Percentiles rank a stretch among this genome's conserved stretches.
phyloP scores from a whole-genome alignment of 2,888 invertebrate species.

The Portevinia maculata region DNA sequence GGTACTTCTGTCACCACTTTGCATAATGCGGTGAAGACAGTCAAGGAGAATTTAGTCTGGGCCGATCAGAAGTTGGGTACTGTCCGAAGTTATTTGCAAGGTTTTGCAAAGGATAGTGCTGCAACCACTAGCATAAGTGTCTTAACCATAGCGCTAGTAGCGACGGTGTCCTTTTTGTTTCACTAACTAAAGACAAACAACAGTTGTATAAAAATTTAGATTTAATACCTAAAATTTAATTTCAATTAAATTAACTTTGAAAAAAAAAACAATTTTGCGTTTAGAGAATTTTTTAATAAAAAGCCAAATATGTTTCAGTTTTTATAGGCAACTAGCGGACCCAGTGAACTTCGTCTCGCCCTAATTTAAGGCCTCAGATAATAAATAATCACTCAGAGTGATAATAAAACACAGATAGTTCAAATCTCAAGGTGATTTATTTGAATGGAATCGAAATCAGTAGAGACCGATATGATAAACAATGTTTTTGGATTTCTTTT shows the following conservation, averaged over 20 bases:
- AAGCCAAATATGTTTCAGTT: no score
- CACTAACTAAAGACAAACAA: slow-evolving; percentile 7
- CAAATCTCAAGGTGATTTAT: no score
- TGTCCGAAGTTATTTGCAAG: slow-evolving; percentile 77
- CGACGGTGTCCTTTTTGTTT: slow-evolving; percentile 41
- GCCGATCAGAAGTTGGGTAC: slow-evolving; percentile 74
- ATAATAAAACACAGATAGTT: no score
- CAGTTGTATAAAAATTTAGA: slow-evolving; percentile 27
- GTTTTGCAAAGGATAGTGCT: slow-evolving; percentile 28
- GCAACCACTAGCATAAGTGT: slow-evolving; percentile 20
- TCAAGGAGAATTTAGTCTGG: slow-evolving; percentile 80
- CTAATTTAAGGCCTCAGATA: no score
- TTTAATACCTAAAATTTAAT: slow-evolving; percentile 20
- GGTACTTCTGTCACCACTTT: slow-evolving; percentile 77
- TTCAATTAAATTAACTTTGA: slow-evolving; percentile 17
- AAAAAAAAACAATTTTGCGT: no score
- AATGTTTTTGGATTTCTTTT: no score
- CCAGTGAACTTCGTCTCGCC: no score
- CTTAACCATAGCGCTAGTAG: slow-evolving; percentile 24
- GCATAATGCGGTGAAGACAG: slow-evolving; percentile 77
- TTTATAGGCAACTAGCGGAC: no score
- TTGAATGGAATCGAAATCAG: no score
- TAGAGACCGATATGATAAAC: no score
- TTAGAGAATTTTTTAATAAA: no score
- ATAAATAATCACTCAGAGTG: no score